A percentile compares a stretch with the other conserved stretches of the same genome.
Evolutionary conservation across 2,888 invertebrate genomes (phyloP).

Genomic region (Cryptosula pallasiana): DNA sequence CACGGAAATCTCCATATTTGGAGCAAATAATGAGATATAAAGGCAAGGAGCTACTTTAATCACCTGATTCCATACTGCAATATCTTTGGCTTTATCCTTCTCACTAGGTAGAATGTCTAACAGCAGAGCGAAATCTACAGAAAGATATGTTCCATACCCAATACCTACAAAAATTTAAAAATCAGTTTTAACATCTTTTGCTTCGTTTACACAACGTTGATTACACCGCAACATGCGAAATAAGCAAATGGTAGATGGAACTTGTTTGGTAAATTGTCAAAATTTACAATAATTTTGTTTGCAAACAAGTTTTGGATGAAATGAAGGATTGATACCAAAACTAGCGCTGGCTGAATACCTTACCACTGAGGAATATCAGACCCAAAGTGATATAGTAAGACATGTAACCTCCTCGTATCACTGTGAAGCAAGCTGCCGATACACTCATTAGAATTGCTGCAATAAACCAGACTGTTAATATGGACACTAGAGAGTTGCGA

Average conservation of each 20-base stretch:
- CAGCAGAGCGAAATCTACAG: constrained; percentile 50
- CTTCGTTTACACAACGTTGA: no score
- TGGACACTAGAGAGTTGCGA: no score
- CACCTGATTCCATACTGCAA: constrained; percentile 50
- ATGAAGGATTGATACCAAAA: no score
- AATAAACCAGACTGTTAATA: constrained; percentile 30
- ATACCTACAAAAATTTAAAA: constrained; percentile 37
- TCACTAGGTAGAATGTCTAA: constrained; percentile 50
- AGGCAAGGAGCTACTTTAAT: no score
- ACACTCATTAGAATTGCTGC: constrained; percentile 43
- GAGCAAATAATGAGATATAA: no score
- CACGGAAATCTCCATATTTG: no score
- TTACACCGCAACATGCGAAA: no score
- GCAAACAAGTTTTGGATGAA: no score
- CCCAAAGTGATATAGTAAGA: constrained; percentile 42
- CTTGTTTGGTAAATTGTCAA: no score
- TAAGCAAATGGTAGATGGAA: no score
- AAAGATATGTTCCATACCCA: constrained; percentile 47
- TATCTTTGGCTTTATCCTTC: constrained; percentile 47
- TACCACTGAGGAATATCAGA: constrained; percentile 45
- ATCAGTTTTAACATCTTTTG: no score
- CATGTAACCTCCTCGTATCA: constrained; percentile 34
- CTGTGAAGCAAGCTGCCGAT: constrained; percentile 34
- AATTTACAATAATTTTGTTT: constrained; percentile 8
- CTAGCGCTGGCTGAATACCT: no score